Conservation (phyloP, 2,113 vertebrate species). For the Burhinus oedicnemus region DNA sequence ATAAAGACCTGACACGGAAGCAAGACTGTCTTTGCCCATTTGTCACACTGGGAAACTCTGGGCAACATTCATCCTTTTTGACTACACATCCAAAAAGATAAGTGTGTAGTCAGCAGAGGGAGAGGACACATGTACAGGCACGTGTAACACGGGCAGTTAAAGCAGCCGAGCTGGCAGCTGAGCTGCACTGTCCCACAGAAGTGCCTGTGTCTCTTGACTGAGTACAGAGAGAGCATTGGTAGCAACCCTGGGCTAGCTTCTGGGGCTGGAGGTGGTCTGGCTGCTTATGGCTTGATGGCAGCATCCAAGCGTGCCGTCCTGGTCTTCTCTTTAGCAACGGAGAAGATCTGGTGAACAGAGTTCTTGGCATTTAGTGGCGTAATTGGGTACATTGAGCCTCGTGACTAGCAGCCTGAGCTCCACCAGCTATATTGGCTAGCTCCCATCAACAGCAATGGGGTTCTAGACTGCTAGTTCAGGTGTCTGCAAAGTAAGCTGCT, state of each 20-base stretch:
- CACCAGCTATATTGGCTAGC: too few species aligned
- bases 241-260: not conserved
- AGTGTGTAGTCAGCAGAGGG: not conserved
- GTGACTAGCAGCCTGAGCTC: not conserved
- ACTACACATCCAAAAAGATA: not conserved
- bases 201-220: not conserved
- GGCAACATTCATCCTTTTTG: not conserved
- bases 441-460: not conserved
- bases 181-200: not conserved
- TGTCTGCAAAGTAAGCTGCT: not conserved
- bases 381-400: not conserved
- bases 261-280: not conserved
- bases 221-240: not conserved
- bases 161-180: not conserved
- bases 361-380: not conserved
- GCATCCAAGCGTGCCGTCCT: not conserved
- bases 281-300: not conserved
- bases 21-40: not conserved
- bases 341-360: not conserved
- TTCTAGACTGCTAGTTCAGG: not conserved
- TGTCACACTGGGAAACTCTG: not conserved
- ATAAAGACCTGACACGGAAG: not conserved
- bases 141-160: fast-evolving
- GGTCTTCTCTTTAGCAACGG: not conserved
- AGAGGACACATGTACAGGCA: fast-evolving